Percentiles rank a stretch among this genome's conserved stretches.
Conservation (phyloP, 2,888 invertebrate genomes). For the Lepidocyrtinus sp. region DNA sequence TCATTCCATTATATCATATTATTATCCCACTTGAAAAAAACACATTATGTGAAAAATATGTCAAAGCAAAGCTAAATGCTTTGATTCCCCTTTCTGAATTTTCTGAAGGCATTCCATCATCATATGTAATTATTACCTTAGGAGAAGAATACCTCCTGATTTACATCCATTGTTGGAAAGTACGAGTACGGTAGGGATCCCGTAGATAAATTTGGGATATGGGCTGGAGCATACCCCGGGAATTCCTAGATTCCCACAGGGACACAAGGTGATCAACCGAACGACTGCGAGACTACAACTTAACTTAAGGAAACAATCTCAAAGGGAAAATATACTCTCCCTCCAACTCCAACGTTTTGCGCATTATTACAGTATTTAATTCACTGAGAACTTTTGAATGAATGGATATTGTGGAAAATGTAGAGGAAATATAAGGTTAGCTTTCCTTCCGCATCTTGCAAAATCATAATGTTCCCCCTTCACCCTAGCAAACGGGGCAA, state of each 20-base stretch:
- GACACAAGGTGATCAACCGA: not conserved
- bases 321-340: no score
- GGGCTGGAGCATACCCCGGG: constrained; percentile 42
- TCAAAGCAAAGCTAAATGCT: constrained; percentile 48
- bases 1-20: constrained; percentile 27
- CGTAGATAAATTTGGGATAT: constrained; percentile 20
- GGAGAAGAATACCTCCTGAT: not conserved
- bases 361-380: constrained; percentile 36
- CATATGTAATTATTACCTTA: not conserved
- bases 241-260: constrained; percentile 47
- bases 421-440: constrained; percentile 47
- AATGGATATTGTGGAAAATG: constrained; percentile 21
- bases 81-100: not conserved
- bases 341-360: no score
- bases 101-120: constrained; percentile 24
- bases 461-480: constrained; percentile 32
- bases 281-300: not conserved
- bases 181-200: not conserved
- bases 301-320: not conserved
- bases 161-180: not conserved
- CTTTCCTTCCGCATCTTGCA: constrained; percentile 20
- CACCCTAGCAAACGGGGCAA: constrained; percentile 22
- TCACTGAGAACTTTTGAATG: constrained; percentile 17
- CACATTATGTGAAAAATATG: constrained; percentile 35
- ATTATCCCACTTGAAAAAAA: constrained; percentile 46